These are phyloP conservation scores for Rhyzopertha dominica DNA, from an alignment of 1,140 invertebrate genomes.

Conservation along the genomic window DNA sequence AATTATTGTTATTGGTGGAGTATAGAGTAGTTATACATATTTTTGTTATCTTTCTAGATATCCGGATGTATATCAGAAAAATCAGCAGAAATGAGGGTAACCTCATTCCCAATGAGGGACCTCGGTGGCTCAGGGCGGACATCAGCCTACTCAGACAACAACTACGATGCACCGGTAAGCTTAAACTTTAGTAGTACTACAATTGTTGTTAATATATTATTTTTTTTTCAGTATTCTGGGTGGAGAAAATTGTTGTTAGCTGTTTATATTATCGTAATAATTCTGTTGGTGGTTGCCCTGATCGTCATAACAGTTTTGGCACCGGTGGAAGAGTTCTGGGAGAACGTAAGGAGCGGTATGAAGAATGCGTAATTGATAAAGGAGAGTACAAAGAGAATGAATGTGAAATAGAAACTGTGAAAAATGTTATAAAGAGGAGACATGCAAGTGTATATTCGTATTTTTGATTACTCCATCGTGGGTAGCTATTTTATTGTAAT, in stretches of 20 bases:
- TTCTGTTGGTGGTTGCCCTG: constrained; percentile 58
- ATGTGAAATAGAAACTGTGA: constrained; percentile 1
- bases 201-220: constrained; percentile 21
- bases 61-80: constrained; percentile 67
- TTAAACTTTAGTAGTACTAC: no score
- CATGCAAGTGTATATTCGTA: background rate
- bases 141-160: constrained; percentile 58
- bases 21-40: constrained; percentile 27
- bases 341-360: constrained; percentile 16
- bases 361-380: background rate
- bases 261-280: constrained; percentile 65
- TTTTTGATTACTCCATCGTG: background rate
- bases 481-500: background rate
- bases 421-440: background rate
- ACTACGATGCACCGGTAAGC: constrained; percentile 71
- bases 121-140: constrained; percentile 59
- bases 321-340: constrained; percentile 59
- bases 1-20: constrained; percentile 3
- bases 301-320: constrained; percentile 69
- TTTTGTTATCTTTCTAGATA: constrained; percentile 53
- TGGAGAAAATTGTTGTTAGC: constrained; percentile 69
- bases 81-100: constrained; percentile 64
- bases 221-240: constrained; percentile 61
- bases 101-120: constrained; percentile 80
- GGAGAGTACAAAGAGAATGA: background rate